Base-by-base conservation (phyloP, 2,113 vertebrate genomes). In the Coracopsis vasa region DNA sequence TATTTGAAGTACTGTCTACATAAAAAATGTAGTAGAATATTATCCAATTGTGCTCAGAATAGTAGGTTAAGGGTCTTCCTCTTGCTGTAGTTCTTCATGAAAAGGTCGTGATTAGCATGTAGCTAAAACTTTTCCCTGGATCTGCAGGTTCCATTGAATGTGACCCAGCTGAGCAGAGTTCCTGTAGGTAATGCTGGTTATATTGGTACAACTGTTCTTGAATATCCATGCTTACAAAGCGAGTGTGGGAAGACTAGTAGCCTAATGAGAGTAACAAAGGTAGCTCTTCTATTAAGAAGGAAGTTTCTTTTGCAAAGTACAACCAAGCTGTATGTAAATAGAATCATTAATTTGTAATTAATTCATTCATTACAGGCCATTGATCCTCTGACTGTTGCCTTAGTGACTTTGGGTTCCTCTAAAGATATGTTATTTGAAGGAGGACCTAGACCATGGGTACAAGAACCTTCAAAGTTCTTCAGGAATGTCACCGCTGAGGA, bases 401-500 rank as follows among this genome's bases (percentile, higher is more conserved):
- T 99, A 94, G 99, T 99, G 91, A 99, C 99, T 12, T 94, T 99
- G 79, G 99, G 99, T 56, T 99, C 99, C 41, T 99, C 99, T 3
- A 99, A 99, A 97, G 98, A 99, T 88, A 98, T 99, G 98, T 47
- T 99, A 31, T 99, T 99, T 82, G 99, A 99, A 88, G 99, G 99
- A 12, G 99, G 99, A 29, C 99, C 99, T 0, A 97, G 97, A 37
- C 99, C 99, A 1, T 99, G 99, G 99, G 98, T 99, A 35, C 98
- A 99, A 14, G 99, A 99, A 84, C 99, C 99, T 15, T 99, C 99
- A 4, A 99, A 98, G 91, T 99, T 99, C 98, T 99, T 99, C 97
- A 98, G 98, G 88, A 98, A 98, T 10, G 18, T 99, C 53, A 98
- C 97, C 2, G 95, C 98, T 2, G 99, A 99, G 92, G 97, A 99